Evolutionary conservation across 2,888 invertebrate genomes (phyloP).

Genomic region (Caenorhabditis uteleia): DNA sequence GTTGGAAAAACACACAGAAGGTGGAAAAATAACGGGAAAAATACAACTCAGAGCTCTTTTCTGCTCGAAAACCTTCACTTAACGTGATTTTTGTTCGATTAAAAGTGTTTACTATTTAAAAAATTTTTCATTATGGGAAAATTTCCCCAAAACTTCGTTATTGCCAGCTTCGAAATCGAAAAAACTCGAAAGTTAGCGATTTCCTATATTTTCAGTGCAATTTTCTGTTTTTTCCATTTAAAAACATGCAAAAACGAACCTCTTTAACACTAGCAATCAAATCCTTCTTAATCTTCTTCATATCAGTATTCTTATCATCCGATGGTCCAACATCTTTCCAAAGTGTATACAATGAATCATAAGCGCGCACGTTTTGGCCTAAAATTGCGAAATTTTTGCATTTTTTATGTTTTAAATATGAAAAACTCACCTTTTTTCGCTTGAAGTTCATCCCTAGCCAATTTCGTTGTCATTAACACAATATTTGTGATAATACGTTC

Average conservation of each 20-base stretch:
- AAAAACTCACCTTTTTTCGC: constrained; percentile 28
- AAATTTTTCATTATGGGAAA: no score
- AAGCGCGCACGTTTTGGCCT: constrained; percentile 4
- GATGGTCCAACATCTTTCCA: constrained; percentile 44
- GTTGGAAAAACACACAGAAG: no score
- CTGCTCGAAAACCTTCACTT: no score
- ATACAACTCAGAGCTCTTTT: no score
- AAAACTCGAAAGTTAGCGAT: background rate
- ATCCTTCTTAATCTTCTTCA: constrained; percentile 48
- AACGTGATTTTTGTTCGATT: no score
- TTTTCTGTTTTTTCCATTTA: background rate
- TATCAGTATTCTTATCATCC: constrained; percentile 27
- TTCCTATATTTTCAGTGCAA: no score
- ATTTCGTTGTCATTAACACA: constrained; percentile 48
- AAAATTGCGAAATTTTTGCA: no score
- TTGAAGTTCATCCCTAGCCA: constrained; percentile 54
- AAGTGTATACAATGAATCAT: constrained; percentile 55
- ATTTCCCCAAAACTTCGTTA: no score
- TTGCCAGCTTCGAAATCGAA: no score
- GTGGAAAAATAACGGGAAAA: no score
- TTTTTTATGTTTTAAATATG: background rate
- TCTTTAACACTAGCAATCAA: constrained; percentile 45
- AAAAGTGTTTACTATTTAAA: no score
- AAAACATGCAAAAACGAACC: constrained; percentile 13
- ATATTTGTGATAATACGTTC: constrained; percentile 58